phyloP scores from a whole-genome alignment of 2,113 vertebrate genomes.

The Zosterops pallidus region DNA sequence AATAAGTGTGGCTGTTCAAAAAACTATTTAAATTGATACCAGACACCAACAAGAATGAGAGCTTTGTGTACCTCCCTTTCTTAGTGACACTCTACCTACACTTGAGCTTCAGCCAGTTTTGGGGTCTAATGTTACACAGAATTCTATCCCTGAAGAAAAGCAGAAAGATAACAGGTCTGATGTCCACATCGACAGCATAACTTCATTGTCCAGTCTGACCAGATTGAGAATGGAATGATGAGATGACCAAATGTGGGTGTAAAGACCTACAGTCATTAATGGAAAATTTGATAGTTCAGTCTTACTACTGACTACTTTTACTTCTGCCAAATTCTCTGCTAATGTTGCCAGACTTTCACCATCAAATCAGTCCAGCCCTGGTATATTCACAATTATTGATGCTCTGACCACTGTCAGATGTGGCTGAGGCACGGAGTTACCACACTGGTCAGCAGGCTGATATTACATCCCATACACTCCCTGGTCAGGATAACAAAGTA shows the following conservation, averaged over 20 bases:
- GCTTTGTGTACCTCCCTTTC: not conserved
- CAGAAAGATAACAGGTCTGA: not conserved
- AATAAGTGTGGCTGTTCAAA: not conserved
- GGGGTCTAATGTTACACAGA: not conserved
- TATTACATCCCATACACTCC: not conserved
- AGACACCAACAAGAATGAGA: not conserved
- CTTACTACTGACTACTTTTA: not conserved
- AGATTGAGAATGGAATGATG: not conserved
- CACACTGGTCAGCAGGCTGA: not conserved
- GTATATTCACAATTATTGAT: not conserved
- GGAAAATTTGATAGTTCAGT: not conserved
- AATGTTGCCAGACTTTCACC: not conserved
- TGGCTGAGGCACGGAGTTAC: not conserved
- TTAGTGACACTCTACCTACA: not conserved
- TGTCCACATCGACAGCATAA: not conserved
- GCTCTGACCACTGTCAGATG: rapidly evolving
- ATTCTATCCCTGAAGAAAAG: not conserved
- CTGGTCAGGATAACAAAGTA: not conserved
- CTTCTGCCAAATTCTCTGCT: not conserved
- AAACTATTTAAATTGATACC: not conserved
- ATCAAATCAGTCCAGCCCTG: not conserved
- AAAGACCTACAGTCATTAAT: not conserved
- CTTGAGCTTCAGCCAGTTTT: not conserved
- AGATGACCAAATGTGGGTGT: not conserved
- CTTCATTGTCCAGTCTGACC: not conserved